A percentile compares a stretch with the other conserved stretches of the same genome.
Evolutionary conservation across 2,888 invertebrate genomes (phyloP).

Genomic region (Cantharis nigra): DNA sequence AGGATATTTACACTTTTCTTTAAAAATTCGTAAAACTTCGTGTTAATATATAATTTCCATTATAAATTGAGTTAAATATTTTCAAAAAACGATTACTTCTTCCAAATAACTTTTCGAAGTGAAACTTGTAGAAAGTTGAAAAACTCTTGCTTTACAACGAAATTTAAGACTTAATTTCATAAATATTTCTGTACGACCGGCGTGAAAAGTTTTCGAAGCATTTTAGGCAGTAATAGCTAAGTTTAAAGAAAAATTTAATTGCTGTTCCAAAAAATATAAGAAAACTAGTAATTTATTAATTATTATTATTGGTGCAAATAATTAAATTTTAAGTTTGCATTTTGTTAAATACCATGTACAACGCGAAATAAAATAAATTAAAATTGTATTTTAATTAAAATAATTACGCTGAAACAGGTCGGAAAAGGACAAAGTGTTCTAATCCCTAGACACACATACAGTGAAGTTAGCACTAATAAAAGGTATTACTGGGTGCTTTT

Average conservation of each 20-base stretch:
- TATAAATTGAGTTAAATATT: background rate
- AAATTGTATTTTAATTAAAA: background rate
- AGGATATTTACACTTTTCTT: background rate
- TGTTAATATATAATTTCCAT: background rate
- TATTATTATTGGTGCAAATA: background rate
- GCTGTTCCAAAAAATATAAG: background rate
- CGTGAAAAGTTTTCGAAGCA: background rate
- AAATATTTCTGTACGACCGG: background rate
- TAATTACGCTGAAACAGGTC: background rate
- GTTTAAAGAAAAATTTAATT: background rate
- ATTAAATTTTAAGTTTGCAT: background rate
- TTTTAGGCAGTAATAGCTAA: background rate
- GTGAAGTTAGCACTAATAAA: conserved; percentile 15
- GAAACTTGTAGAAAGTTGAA: background rate
- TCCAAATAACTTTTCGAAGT: background rate
- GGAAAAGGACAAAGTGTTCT: background rate
- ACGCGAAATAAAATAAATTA: background rate
- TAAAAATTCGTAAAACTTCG: background rate
- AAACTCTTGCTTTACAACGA: background rate
- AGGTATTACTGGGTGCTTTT: conserved; percentile 12
- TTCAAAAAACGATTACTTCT: background rate
- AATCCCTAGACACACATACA: conserved; percentile 11
- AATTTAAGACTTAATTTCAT: background rate
- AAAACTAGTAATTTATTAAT: background rate
- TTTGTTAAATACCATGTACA: background rate